Percentiles rank a stretch among this genome's conserved stretches.
These are phyloP conservation scores for Hypolimnas misippus DNA, from an alignment of 2,888 invertebrate species.

Conservation along the genomic window DNA sequence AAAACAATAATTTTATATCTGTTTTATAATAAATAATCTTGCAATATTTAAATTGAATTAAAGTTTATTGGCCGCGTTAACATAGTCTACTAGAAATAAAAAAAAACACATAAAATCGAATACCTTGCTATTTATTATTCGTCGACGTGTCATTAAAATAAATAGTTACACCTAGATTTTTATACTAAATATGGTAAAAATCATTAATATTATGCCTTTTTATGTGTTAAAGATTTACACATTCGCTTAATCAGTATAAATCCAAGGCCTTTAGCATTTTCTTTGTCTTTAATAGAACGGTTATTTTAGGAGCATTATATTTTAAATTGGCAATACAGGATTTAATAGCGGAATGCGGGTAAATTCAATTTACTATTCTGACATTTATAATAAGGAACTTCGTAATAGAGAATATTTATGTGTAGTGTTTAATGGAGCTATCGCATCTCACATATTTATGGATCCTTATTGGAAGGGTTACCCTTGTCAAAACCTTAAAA, in stretches of 20 bases:
- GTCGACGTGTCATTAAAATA: no score
- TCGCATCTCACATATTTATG: no score
- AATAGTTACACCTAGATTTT: not conserved
- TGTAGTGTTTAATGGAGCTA: no score
- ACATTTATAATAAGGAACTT: constrained; percentile 28
- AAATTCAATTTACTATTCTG: constrained; percentile 14
- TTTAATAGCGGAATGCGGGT: constrained; percentile 22
- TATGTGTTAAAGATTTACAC: not conserved
- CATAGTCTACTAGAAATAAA: no score
- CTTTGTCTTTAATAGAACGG: not conserved
- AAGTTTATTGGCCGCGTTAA: no score
- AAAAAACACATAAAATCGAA: no score
- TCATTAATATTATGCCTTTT: not conserved
- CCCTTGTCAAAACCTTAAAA: constrained; percentile 10
- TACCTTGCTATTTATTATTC: no score
- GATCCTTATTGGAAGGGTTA: no score
- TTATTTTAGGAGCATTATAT: not conserved
- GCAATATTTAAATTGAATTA: no score
- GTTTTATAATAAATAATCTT: no score
- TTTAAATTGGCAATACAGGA: constrained; percentile 22
- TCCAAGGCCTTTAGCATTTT: not conserved
- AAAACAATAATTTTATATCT: no score
- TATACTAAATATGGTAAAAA: not conserved
- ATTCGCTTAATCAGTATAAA: not conserved
- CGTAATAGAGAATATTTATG: no score